Percentiles rank a stretch among this genome's conserved stretches.
These are phyloP conservation scores for Nowickia ferox DNA, from an alignment of 2,888 invertebrate genomes.

Conservation along the genomic window DNA sequence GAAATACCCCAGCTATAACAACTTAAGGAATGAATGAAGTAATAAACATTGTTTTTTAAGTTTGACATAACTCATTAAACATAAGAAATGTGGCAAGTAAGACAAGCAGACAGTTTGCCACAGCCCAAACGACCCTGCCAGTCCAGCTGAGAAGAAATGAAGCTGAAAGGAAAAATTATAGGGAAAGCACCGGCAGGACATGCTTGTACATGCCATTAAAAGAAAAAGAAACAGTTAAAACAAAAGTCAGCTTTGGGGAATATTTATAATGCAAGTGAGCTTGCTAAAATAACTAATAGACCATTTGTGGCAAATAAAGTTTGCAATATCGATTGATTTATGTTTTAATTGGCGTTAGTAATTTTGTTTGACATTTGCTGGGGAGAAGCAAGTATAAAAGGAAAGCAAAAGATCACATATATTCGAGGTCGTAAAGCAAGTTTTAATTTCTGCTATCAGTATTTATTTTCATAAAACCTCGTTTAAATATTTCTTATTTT, in stretches of 20 bases:
- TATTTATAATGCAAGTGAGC: conserved; percentile 47
- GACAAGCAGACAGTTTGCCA: conserved; percentile 41
- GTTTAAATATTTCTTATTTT: no score
- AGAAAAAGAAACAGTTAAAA: conserved; percentile 15
- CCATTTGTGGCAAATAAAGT: conserved; percentile 52
- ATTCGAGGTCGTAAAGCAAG: neutral
- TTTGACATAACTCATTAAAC: conserved; percentile 82
- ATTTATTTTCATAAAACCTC: no score
- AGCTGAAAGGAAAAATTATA: neutral
- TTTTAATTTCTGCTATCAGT: no score
- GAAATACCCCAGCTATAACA: conserved; percentile 28
- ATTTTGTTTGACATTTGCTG: conserved; percentile 13
- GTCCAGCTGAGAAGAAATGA: conserved; percentile 5
- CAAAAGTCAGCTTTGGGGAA: conserved; percentile 54
- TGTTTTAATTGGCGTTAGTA: conserved; percentile 40
- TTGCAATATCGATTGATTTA: conserved; percentile 57
- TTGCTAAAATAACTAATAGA: conserved; percentile 58
- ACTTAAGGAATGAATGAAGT: conserved; percentile 74
- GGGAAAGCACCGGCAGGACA: conserved; percentile 33
- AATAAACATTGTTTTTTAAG: conserved; percentile 80
- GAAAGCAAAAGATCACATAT: neutral
- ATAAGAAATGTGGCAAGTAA: conserved; percentile 69
- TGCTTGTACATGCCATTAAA: conserved; percentile 5
- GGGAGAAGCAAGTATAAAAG: neutral
- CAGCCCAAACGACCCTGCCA: neutral